Percentiles rank a stretch among this genome's conserved stretches.
phyloP scores from a whole-genome alignment of 2,113 vertebrate species.

The Cheilinus undulatus region DNA sequence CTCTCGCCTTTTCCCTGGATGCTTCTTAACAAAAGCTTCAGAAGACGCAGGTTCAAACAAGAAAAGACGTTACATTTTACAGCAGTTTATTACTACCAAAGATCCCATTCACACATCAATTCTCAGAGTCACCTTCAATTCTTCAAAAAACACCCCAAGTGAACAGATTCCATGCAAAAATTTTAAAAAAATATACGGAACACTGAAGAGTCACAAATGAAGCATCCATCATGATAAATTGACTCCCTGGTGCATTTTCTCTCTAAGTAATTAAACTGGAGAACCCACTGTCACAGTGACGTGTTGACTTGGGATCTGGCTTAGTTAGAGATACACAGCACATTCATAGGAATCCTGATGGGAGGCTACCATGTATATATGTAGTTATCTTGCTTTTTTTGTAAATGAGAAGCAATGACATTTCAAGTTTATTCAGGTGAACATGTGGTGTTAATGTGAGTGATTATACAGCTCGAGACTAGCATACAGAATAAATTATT shows the following conservation, averaged over 20 bases:
- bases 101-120: conserved; percentile 74
- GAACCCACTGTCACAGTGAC: conserved; percentile 48
- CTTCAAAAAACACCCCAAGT: conserved; percentile 42
- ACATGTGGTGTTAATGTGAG: conserved; percentile 19
- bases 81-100: conserved; percentile 68
- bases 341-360: conserved; percentile 30
- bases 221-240: conserved; percentile 57
- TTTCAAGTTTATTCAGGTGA: conserved; percentile 46
- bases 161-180: conserved; percentile 55
- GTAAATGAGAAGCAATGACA: conserved; percentile 29
- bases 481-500: conserved; percentile 60
- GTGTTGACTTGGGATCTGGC: conserved; percentile 46
- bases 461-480: conserved; percentile 55
- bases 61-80: conserved; percentile 63
- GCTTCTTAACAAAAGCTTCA: conserved; percentile 58
- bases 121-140: conserved; percentile 74
- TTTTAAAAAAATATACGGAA: conserved; percentile 44
- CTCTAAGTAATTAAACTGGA: conserved; percentile 65
- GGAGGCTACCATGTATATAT: too few species aligned
- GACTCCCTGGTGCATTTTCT: conserved; percentile 42
- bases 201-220: conserved; percentile 52
- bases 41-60: conserved; percentile 67
- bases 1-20: conserved; percentile 35
- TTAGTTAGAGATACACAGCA: conserved; percentile 7
- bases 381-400: conserved; percentile 19